Conservation (phyloP, 2,797 vertebrate genomes). For the Alosa sapidissima region DNA sequence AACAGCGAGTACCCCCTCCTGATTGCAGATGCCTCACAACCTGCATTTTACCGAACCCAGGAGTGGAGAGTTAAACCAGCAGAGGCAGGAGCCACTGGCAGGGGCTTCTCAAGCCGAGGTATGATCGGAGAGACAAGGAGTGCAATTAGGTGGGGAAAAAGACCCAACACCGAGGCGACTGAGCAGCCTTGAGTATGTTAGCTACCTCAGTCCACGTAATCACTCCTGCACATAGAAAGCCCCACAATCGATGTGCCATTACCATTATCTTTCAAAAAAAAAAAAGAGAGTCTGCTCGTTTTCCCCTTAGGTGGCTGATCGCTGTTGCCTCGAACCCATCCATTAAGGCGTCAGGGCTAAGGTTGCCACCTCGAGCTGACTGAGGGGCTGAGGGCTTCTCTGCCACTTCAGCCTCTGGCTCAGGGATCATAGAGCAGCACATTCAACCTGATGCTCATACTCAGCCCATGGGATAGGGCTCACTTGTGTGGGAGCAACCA, state of each 20-base stretch:
- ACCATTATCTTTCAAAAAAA: slow-evolving; percentile 58
- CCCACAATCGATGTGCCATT: slow-evolving; percentile 56
- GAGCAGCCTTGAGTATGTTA: slow-evolving; percentile 43
- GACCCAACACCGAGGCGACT: slow-evolving; percentile 33
- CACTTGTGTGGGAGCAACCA: background rate
- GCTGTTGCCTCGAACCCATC: slow-evolving; percentile 50
- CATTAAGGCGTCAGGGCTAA: slow-evolving; percentile 48
- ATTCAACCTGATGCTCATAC: background rate
- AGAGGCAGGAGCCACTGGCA: background rate
- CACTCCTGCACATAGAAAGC: slow-evolving; percentile 45
- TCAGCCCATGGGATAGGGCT: background rate
- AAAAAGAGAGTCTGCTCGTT: slow-evolving; percentile 55
- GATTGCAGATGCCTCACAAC: background rate
- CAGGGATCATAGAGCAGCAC: background rate
- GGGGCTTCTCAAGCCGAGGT: background rate
- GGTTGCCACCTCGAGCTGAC: slow-evolving; percentile 45
- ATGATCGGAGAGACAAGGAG: slow-evolving; percentile 40
- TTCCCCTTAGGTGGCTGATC: slow-evolving; percentile 63
- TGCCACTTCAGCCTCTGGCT: slow-evolving; percentile 48
- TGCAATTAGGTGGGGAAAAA: slow-evolving; percentile 53
- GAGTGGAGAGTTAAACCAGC: background rate
- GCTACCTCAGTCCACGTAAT: slow-evolving; percentile 55
- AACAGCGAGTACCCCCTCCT: background rate
- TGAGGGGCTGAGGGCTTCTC: slow-evolving; percentile 45
- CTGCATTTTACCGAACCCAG: background rate